Base-by-base conservation (phyloP, 2,888 invertebrate genomes). In the Pseudeuparius sepicola region DNA sequence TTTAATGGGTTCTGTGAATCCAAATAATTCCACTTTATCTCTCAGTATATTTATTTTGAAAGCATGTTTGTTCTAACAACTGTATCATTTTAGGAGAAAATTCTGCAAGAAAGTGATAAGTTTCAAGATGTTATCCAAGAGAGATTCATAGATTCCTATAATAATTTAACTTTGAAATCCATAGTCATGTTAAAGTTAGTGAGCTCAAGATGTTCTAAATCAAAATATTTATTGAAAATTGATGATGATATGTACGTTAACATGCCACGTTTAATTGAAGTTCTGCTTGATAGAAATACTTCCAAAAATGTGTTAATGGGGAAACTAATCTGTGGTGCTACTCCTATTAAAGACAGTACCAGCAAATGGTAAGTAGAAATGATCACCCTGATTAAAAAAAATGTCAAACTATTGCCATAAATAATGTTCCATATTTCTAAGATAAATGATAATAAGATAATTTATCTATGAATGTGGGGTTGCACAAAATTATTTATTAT, bases 221-320 rank as follows among this genome's bases (percentile, higher is more conserved):
- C 55, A 10, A 54, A 48, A 29, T 88, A 76, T 63, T 67, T 88
- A 13, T 68, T 89, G 59, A 89, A 89, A 65, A 80, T 83, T 3
- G 88, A 89, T 46, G 88, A 89, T 47, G 89, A 89, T 50, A 84
- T 85, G 65, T 88, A 82, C 54, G 73, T 89, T 2, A 86, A 87
- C 59, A 65, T 87, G 33, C 47, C 48, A 7, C 40, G 34, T 13
- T 32, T 50, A 10, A 14, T 50, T 2, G 37, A 48, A 14, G 47
- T 51, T 38, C 43, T 61, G 27, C 34, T 34, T 14, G 43, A 39
- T 11, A 48, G 43, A 31, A 53, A 51, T 38, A 42, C 43, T 5
- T 48, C 50, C 13, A 50, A 65, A 29, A 69, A 70, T 16, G 52
- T 81, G 40, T 61, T 88, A 27, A 68, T 80, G 7, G 89, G 88